phyloP scores from a whole-genome alignment of 2,113 vertebrate genomes.

The Leptobrachium leishanense region DNA sequence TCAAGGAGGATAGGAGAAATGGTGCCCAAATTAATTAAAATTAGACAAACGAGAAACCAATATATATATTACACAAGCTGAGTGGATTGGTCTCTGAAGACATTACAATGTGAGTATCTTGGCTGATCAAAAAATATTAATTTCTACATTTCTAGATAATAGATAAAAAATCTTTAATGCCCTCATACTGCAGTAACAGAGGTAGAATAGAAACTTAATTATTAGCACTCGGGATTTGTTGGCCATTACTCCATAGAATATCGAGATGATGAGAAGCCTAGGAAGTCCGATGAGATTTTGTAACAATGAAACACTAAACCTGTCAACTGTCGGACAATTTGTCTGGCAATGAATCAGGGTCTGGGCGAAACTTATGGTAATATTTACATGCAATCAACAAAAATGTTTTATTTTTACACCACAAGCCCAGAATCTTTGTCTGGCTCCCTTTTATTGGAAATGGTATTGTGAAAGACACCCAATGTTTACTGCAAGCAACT shows the following conservation, averaged over 20 bases:
- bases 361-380: constrained; percentile 4
- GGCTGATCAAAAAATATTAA: too few relatives aligned
- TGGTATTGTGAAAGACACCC: neutral
- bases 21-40: too few relatives aligned
- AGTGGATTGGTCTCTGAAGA: too few relatives aligned
- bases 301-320: neutral
- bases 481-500: neutral
- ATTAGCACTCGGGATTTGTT: neutral
- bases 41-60: too few relatives aligned
- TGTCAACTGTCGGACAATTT: neutral
- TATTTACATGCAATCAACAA: constrained; percentile 2
- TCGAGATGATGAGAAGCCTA: neutral
- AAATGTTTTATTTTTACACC: neutral
- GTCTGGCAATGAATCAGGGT: constrained; percentile 34
- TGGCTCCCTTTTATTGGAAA: neutral
- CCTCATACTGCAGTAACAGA: too few relatives aligned
- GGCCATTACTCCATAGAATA: neutral
- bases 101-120: too few relatives aligned
- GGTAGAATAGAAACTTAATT: neutral
- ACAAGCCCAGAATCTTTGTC: neutral
- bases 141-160: too few relatives aligned
- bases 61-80: too few relatives aligned
- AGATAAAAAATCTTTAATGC: too few relatives aligned
- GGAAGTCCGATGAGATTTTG: neutral
- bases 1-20: too few relatives aligned